These are phyloP conservation scores for Rhagophthalmus giganteus DNA, from an alignment of 2,888 invertebrate species.

Conservation along the genomic window DNA sequence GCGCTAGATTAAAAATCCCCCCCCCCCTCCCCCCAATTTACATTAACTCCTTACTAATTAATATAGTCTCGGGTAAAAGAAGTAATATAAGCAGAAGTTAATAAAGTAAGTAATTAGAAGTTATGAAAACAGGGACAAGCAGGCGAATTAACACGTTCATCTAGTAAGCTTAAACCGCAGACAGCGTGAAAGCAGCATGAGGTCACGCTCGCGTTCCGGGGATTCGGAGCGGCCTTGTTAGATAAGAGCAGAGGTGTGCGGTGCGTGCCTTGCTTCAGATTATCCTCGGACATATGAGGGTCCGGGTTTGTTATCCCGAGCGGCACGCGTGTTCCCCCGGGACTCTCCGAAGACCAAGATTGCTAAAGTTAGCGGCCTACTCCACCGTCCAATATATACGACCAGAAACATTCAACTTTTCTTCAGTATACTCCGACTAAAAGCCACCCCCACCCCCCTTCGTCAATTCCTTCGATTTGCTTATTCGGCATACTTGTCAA, in stretches of 20 bases:
- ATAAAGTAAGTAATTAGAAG: too few relatives aligned
- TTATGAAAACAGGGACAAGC: too few relatives aligned
- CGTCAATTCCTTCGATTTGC: constrained; percentile 10
- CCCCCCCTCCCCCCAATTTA: too few relatives aligned
- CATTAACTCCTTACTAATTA: too few relatives aligned
- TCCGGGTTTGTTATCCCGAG: constrained; percentile 44
- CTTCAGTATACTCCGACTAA: constrained; percentile 29
- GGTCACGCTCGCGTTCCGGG: constrained; percentile 32
- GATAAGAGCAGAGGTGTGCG: constrained; percentile 35
- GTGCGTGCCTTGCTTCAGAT: constrained; percentile 44
- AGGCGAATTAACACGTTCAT: too few relatives aligned
- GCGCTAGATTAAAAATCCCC: too few relatives aligned
- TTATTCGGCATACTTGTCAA: constrained; percentile 15
- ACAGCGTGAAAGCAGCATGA: constrained; percentile 28
- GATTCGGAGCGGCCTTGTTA: constrained; percentile 27
- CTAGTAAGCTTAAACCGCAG: constrained; percentile 26
- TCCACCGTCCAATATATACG: constrained; percentile 38
- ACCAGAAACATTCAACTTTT: constrained; percentile 39
- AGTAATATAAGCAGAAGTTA: too few relatives aligned
- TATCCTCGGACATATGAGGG: constrained; percentile 47
- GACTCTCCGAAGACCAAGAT: constrained; percentile 38
- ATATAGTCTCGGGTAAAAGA: too few relatives aligned
- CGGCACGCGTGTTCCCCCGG: constrained; percentile 38
- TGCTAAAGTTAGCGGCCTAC: constrained; percentile 42
- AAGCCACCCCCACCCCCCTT: too few relatives aligned